phyloP scores from a whole-genome alignment of 2,797 vertebrate genomes.

The Muscicapa comitata region DNA sequence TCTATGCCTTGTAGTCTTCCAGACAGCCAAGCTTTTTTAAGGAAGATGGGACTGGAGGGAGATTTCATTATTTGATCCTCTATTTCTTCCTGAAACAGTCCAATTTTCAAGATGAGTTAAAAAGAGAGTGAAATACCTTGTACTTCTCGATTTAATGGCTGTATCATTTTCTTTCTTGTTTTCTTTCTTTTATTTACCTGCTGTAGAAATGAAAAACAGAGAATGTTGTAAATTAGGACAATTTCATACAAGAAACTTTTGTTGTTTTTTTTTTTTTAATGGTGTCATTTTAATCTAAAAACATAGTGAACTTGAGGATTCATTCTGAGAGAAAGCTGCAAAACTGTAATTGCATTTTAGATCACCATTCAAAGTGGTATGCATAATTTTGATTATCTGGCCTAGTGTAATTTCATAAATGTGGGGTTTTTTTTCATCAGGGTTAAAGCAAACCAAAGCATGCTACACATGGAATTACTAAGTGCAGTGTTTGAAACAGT shows the following conservation, averaged over 20 bases:
- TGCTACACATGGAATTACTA: background rate
- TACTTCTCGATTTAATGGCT: background rate
- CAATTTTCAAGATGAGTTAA: background rate
- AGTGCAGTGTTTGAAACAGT: background rate
- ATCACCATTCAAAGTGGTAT: background rate
- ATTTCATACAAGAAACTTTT: background rate
- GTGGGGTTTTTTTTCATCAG: fast-evolving
- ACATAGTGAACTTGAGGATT: background rate
- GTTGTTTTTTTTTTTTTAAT: background rate
- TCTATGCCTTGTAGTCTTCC: background rate
- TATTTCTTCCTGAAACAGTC: background rate
- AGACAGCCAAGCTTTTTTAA: background rate
- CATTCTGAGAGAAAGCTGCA: background rate
- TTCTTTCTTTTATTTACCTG: background rate
- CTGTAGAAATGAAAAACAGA: background rate
- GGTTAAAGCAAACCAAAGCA: background rate
- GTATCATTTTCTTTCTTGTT: background rate
- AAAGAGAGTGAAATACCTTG: background rate
- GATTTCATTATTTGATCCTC: background rate
- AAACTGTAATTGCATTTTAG: background rate
- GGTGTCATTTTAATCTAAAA: background rate
- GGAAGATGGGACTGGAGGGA: background rate
- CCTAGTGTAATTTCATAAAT: background rate
- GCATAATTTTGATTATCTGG: background rate
- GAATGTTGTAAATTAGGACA: background rate